These are phyloP conservation scores for Hesperia comma DNA, from an alignment of 2,888 invertebrate species.

Conservation along the genomic window DNA sequence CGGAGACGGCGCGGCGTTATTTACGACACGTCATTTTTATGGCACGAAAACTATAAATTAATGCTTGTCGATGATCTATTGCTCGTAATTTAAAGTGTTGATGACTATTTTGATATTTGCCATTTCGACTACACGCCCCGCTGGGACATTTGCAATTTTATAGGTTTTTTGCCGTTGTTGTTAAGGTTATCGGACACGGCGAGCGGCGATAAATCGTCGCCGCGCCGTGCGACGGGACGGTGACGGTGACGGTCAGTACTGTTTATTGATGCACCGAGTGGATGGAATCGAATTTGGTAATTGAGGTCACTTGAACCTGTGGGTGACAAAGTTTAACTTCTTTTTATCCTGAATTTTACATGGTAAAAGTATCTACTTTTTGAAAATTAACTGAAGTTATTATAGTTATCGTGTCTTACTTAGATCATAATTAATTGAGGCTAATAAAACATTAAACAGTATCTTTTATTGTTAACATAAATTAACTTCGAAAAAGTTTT, in stretches of 20 bases:
- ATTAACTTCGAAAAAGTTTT: too few species aligned
- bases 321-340: too few species aligned
- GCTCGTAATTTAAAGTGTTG: conserved; percentile 41
- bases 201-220: background rate
- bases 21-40: conserved; percentile 48
- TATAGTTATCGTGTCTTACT: too few species aligned
- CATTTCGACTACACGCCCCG: conserved; percentile 16
- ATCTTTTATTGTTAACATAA: too few species aligned
- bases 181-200: conserved; percentile 14
- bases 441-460: too few species aligned
- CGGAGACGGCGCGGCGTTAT: conserved; percentile 38
- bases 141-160: conserved; percentile 31
- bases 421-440: too few species aligned
- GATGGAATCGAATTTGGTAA: too few species aligned
- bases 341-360: too few species aligned
- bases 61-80: conserved; percentile 45
- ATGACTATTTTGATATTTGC: conserved; percentile 33
- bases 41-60: conserved; percentile 44
- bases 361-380: too few species aligned
- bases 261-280: background rate
- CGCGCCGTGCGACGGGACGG: background rate
- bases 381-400: too few species aligned
- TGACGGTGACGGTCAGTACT: background rate
- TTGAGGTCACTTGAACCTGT: too few species aligned
- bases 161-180: conserved; percentile 13